Conservation (phyloP, 1,140 invertebrate species). For the Aphis gossypii region DNA sequence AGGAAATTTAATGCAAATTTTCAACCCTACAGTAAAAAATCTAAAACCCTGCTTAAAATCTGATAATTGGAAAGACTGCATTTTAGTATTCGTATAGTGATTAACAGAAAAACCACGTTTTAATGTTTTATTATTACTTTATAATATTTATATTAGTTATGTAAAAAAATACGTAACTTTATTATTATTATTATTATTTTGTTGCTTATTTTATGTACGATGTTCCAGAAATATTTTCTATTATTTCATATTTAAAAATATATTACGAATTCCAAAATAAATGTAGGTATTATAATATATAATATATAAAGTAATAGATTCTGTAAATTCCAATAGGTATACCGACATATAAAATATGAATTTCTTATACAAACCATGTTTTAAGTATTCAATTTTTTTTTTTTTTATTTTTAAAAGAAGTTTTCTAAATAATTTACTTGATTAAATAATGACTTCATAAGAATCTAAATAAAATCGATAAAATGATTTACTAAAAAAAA, state of each 20-base stretch:
- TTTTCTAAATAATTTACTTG: neutral
- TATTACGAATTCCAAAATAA: conserved; percentile 40
- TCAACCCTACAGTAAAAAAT: conserved; percentile 33
- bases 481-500: neutral
- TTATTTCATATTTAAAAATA: conserved; percentile 30
- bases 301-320: conserved; percentile 15
- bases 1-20: conserved; percentile 2
- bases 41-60: conserved; percentile 47
- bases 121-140: neutral
- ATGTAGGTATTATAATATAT: conserved; percentile 15
- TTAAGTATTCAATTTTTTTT: neutral
- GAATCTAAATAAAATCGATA: neutral
- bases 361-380: conserved; percentile 23
- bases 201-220: conserved; percentile 26
- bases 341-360: conserved; percentile 24
- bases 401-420: conserved; percentile 4
- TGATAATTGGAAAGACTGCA: conserved; percentile 48
- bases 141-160: conserved; percentile 13
- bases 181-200: conserved; percentile 22
- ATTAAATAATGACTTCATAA: neutral
- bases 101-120: conserved; percentile 5
- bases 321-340: conserved; percentile 5
- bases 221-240: conserved; percentile 2
- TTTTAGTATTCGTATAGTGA: neutral
- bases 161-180: conserved; percentile 31